These are phyloP conservation scores for Cistogaster globosa DNA, from an alignment of 2,888 invertebrate genomes.

Conservation along the genomic window DNA sequence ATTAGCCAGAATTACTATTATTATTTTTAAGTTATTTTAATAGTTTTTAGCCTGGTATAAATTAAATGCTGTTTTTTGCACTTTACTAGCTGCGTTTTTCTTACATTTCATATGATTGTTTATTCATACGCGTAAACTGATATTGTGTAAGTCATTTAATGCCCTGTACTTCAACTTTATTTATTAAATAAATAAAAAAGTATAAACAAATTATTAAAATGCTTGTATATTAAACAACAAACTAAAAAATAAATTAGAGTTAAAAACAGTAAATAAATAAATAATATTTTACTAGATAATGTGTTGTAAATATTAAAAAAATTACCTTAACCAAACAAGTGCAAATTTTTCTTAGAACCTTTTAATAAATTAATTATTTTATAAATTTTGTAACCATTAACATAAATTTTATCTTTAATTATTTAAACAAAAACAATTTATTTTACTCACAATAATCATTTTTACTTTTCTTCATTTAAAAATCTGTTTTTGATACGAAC, in stretches of 20 bases:
- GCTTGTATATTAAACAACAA: conserved; percentile 55
- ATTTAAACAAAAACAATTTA: conserved; percentile 22
- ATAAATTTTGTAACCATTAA: conserved; percentile 43
- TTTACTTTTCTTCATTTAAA: conserved; percentile 68
- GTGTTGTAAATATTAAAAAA: conserved; percentile 35
- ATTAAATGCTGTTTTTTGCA: too few relatives aligned
- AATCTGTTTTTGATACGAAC: conserved; percentile 43
- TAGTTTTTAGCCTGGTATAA: too few relatives aligned
- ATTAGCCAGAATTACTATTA: too few relatives aligned
- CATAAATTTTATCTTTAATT: conserved; percentile 24
- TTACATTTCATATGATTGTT: too few relatives aligned
- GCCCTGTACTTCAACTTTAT: not conserved
- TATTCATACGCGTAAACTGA: not conserved
- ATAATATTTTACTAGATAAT: conserved; percentile 1
- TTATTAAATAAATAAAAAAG: conserved; percentile 14
- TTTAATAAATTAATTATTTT: conserved; percentile 30
- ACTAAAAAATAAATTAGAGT: conserved; percentile 31
- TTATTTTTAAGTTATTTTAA: too few relatives aligned
- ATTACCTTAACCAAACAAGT: conserved; percentile 8
- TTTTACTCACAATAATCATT: conserved; percentile 59
- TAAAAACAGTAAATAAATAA: conserved; percentile 16
- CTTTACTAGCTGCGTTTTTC: too few relatives aligned
- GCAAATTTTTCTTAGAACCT: conserved; percentile 33
- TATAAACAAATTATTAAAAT: conserved; percentile 30
- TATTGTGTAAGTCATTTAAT: conserved; percentile 29